These are phyloP conservation scores for Zaprionus gabonicus DNA, from an alignment of 1,140 invertebrate species.

Conservation along the genomic window DNA sequence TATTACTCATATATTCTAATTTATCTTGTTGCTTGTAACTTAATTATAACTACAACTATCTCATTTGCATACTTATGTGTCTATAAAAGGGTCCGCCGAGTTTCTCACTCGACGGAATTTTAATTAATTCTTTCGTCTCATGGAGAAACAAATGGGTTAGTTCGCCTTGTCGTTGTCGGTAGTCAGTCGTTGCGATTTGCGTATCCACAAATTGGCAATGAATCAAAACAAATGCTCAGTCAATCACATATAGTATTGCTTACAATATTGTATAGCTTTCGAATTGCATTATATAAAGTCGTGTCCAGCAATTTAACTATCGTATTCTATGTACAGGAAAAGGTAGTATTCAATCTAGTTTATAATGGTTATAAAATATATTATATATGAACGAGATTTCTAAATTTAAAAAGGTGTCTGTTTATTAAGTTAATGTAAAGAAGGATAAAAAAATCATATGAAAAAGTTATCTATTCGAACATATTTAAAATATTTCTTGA, in stretches of 20 bases:
- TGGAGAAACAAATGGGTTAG: conserved; percentile 32
- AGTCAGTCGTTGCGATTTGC: conserved; percentile 24
- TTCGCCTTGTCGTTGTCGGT: conserved; percentile 20
- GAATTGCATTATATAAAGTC: conserved; percentile 29
- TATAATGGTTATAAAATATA: no score
- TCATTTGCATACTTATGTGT: conserved; percentile 1
- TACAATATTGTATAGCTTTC: conserved; percentile 8
- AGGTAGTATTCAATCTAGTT: not conserved
- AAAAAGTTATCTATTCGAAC: no score
- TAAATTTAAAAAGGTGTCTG: no score
- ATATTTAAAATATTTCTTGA: no score
- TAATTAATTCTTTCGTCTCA: conserved; percentile 39
- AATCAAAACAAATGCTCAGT: conserved; percentile 16
- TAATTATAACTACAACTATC: conserved; percentile 22
- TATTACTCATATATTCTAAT: not conserved
- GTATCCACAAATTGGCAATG: conserved; percentile 28
- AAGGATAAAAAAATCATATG: no score
- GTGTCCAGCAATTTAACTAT: conserved; percentile 31
- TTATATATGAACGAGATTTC: no score
- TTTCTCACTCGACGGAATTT: conserved; percentile 36
- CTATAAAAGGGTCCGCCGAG: conserved; percentile 20
- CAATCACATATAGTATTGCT: conserved; percentile 10
- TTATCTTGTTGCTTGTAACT: conserved; percentile 13
- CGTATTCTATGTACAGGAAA: conserved; percentile 2
- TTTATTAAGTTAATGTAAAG: no score